Conservation (phyloP, 2,888 invertebrate genomes). For the Nyleta sp. region DNA sequence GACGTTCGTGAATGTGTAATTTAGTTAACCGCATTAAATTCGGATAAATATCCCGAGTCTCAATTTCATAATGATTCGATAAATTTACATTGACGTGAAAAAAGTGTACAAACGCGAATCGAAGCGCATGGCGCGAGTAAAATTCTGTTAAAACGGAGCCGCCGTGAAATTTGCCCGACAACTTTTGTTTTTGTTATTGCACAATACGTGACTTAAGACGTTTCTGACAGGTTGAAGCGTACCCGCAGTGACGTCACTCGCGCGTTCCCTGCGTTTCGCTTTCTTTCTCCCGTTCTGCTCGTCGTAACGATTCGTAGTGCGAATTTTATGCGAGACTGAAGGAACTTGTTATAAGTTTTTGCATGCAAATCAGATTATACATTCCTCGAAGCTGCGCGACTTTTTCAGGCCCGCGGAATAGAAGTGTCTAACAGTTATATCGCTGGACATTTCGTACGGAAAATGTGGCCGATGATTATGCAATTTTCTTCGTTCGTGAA, state of each 20-base stretch:
- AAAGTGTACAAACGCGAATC: too few relatives aligned
- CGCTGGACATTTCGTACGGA: slow-evolving; percentile 3
- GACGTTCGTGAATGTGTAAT: slow-evolving; percentile 42
- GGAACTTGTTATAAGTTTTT: slow-evolving; percentile 53
- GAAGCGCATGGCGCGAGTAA: too few relatives aligned
- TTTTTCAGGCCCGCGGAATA: slow-evolving; percentile 26
- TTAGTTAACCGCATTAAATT: slow-evolving; percentile 52
- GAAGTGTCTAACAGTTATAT: slow-evolving; percentile 23
- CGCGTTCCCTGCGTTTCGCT: slow-evolving; percentile 14
- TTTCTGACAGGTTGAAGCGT: slow-evolving; percentile 48
- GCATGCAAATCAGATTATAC: slow-evolving; percentile 55
- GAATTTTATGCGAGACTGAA: slow-evolving; percentile 49
- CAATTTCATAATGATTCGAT: slow-evolving; percentile 52
- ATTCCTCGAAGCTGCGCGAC: slow-evolving; percentile 34
- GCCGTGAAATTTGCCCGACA: slow-evolving; percentile 11
- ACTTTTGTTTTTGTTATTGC: slow-evolving; percentile 36
- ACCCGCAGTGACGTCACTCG: slow-evolving; percentile 39
- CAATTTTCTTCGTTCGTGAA: too few relatives aligned
- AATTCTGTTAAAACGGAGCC: slow-evolving; percentile 2
- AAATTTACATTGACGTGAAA: slow-evolving; percentile 52
- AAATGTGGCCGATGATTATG: background rate
- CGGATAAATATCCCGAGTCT: slow-evolving; percentile 44
- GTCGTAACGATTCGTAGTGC: slow-evolving; percentile 29
- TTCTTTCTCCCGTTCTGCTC: slow-evolving; percentile 5
- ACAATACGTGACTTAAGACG: slow-evolving; percentile 45